Conservation (phyloP, 2,113 vertebrate species). For the Sebastes schlegelii region DNA sequence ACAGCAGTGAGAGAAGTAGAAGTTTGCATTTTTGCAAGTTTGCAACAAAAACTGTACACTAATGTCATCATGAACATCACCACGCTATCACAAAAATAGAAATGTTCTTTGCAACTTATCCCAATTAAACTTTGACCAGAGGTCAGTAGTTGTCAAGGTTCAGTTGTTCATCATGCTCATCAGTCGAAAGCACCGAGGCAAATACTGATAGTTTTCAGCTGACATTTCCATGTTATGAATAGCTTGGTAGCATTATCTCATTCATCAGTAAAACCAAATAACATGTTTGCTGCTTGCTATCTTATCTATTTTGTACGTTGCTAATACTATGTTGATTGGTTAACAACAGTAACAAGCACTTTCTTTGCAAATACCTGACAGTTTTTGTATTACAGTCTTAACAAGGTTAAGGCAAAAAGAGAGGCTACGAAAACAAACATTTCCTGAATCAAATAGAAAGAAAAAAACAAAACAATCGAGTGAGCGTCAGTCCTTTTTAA, state of each 20-base stretch:
- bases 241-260: conserved; percentile 10
- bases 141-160: conserved; percentile 21
- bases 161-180: not conserved
- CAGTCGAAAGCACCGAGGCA: conserved; percentile 12
- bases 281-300: not conserved
- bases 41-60: conserved; percentile 55
- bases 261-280: conserved; percentile 32
- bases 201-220: not conserved
- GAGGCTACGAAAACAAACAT: conserved; percentile 15
- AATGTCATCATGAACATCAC: conserved; percentile 36
- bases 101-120: conserved; percentile 13
- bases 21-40: too few relatives aligned
- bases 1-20: conserved; percentile 31
- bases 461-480: conserved; percentile 11
- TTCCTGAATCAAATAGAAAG: conserved; percentile 14
- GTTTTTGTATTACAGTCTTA: not conserved
- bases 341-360: conserved; percentile 3
- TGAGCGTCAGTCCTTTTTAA: conserved; percentile 41
- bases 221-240: conserved; percentile 21
- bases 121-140: conserved; percentile 13
- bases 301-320: not conserved
- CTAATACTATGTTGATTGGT: not conserved
- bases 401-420: conserved; percentile 16
- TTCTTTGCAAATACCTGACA: not conserved
- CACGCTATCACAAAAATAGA: conserved; percentile 38